phyloP scores from a whole-genome alignment of 2,888 invertebrate genomes.

The Nymphalis urticae region DNA sequence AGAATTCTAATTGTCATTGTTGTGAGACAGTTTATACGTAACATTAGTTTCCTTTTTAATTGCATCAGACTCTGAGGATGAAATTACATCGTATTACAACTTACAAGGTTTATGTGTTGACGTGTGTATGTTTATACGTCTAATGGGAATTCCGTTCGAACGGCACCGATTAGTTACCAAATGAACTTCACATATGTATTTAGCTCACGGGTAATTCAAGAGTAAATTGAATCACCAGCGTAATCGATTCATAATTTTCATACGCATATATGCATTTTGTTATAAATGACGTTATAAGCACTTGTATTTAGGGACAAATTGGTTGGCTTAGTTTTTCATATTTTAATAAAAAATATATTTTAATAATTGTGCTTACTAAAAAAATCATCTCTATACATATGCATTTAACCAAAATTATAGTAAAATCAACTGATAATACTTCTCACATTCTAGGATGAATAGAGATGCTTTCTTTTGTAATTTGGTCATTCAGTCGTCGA shows the following conservation, averaged over 20 bases:
- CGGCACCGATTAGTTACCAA: background rate
- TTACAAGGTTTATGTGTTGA: background rate
- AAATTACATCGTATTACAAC: background rate
- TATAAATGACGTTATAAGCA: no score
- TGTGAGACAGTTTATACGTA: constrained; percentile 2
- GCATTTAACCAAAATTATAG: no score
- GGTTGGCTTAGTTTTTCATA: no score
- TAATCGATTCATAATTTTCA: background rate
- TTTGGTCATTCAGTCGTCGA: no score
- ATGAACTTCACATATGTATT: background rate
- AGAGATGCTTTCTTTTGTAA: no score
- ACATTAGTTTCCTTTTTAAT: background rate
- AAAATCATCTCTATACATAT: no score
- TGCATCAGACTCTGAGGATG: background rate
- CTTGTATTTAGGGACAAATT: no score
- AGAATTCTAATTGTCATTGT: background rate
- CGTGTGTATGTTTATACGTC: background rate
- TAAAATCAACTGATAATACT: no score
- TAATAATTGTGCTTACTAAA: no score
- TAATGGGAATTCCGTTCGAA: background rate
- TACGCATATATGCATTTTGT: no score
- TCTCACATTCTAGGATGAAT: no score
- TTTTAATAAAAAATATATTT: no score
- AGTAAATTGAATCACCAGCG: background rate
- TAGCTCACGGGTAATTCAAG: background rate